A percentile compares a stretch with the other conserved stretches of the same genome.
These are phyloP conservation scores for Erebia epiphron DNA, from an alignment of 2,888 invertebrate species.

Conservation along the genomic window DNA sequence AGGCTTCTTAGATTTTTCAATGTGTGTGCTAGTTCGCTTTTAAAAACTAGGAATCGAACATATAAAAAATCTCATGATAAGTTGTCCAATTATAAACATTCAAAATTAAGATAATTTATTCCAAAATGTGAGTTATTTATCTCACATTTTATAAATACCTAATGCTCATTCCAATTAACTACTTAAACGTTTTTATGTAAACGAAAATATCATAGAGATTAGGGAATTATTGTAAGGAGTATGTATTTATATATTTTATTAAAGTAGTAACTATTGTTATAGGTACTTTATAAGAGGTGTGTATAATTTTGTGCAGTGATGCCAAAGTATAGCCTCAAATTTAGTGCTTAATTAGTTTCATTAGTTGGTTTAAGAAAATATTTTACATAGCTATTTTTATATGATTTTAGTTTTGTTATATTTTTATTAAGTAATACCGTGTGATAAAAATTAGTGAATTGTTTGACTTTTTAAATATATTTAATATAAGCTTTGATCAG, in stretches of 20 bases:
- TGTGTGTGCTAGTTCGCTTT: slow-evolving; percentile 32
- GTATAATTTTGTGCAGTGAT: not conserved
- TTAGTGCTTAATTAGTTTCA: not conserved
- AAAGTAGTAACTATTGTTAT: not conserved
- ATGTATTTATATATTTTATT: not conserved
- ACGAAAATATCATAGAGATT: not conserved
- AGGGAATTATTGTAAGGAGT: not conserved
- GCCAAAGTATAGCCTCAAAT: not conserved
- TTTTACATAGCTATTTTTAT: not conserved
- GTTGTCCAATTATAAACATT: not conserved
- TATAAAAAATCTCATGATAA: not conserved
- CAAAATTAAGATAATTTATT: slow-evolving; percentile 1
- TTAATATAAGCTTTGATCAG: not conserved
- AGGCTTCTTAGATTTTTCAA: slow-evolving; percentile 27
- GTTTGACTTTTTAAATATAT: not conserved
- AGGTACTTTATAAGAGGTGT: not conserved
- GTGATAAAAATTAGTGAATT: not conserved
- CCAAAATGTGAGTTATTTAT: not conserved
- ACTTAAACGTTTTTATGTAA: not conserved
- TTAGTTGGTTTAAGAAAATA: not conserved
- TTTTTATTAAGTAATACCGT: no score
- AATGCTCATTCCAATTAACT: not conserved
- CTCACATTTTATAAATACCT: not conserved
- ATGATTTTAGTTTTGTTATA: not conserved
- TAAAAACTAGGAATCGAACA: not conserved